phyloP scores from a whole-genome alignment of 2,888 invertebrate genomes.

The Augiades crinisus region DNA sequence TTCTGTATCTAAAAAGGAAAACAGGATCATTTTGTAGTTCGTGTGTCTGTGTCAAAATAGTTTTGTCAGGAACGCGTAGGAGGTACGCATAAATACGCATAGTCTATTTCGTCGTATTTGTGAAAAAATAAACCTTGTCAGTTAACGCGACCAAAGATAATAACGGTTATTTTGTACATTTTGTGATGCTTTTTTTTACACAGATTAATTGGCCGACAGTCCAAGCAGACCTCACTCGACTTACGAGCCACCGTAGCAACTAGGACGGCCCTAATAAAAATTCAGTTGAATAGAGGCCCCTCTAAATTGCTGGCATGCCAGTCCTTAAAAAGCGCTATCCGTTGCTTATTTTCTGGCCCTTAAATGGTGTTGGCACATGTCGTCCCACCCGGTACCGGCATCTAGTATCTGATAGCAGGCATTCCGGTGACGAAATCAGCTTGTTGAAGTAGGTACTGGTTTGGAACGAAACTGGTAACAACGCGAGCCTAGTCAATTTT shows the following conservation, averaged over 20 bases:
- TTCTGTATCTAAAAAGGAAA: too few relatives aligned
- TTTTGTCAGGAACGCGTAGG: too few relatives aligned
- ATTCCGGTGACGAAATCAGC: slow-evolving; percentile 36
- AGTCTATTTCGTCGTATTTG: too few relatives aligned
- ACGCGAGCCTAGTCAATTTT: slow-evolving; percentile 8
- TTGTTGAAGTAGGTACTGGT: slow-evolving; percentile 14
- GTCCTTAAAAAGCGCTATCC: slow-evolving; percentile 49
- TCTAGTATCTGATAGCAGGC: slow-evolving; percentile 37
- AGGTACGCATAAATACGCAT: too few relatives aligned
- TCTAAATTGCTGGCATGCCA: slow-evolving; percentile 49
- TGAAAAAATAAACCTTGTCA: too few relatives aligned
- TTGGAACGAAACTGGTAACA: slow-evolving; percentile 6
- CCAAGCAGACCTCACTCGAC: not conserved
- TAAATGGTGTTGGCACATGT: slow-evolving; percentile 60
- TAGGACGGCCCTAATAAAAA: slow-evolving; percentile 43
- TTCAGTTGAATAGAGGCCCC: slow-evolving; percentile 27
- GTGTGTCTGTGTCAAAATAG: too few relatives aligned
- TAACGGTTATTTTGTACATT: too few relatives aligned
- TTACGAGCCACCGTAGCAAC: slow-evolving; percentile 28
- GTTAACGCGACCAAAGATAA: too few relatives aligned
- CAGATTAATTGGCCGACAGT: not conserved
- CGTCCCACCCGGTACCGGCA: slow-evolving; percentile 41
- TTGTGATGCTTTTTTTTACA: too few relatives aligned
- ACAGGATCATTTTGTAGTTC: too few relatives aligned
- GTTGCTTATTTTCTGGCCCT: slow-evolving; percentile 45